phyloP scores from a whole-genome alignment of 2,888 invertebrate genomes.

The Girardia tigrina region DNA sequence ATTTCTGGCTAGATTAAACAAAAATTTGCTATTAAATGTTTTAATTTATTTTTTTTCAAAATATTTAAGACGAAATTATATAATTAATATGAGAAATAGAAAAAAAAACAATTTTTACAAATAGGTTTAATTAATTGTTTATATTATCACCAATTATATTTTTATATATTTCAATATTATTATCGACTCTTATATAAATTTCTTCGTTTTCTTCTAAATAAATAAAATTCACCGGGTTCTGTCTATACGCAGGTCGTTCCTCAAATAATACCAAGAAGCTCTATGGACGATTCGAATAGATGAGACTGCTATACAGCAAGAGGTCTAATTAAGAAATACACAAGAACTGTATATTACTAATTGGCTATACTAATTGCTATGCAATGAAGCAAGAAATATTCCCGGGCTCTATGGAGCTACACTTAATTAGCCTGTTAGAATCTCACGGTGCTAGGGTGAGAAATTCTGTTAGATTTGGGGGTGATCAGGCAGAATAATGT shows the following conservation, averaged over 20 bases:
- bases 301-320: neutral
- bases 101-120: too few relatives aligned
- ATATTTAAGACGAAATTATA: too few relatives aligned
- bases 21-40: too few relatives aligned
- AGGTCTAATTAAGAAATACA: neutral
- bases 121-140: too few relatives aligned
- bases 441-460: neutral
- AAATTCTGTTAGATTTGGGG: neutral
- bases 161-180: neutral
- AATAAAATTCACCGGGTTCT: neutral
- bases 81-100: too few relatives aligned
- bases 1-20: too few relatives aligned
- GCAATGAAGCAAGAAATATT: neutral
- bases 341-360: neutral
- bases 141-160: neutral
- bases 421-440: neutral
- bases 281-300: neutral
- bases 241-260: neutral
- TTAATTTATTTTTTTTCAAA: too few relatives aligned
- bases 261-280: neutral
- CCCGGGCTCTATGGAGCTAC: neutral
- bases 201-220: neutral
- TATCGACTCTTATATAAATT: neutral
- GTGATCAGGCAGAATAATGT: neutral
- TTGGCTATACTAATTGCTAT: neutral